These are phyloP conservation scores for Limnephilus rhombicus DNA, from an alignment of 2,888 invertebrate genomes.

Conservation along the genomic window DNA sequence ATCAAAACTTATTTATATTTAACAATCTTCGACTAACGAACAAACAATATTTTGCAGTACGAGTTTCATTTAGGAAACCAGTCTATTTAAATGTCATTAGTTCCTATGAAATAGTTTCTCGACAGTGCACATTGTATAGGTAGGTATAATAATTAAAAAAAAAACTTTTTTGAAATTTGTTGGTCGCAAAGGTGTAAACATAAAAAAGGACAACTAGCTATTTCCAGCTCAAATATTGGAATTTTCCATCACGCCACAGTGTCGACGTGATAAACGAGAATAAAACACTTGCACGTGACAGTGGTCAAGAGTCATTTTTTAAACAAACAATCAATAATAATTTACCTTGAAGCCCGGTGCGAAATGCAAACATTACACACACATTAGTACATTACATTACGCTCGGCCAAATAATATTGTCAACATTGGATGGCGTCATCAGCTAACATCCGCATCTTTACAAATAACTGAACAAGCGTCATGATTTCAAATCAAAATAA, in stretches of 20 bases:
- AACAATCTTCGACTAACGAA: background rate
- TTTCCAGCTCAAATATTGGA: background rate
- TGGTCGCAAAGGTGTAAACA: background rate
- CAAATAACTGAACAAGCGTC: background rate
- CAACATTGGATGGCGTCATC: background rate
- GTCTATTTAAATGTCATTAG: background rate
- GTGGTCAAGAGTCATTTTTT: background rate
- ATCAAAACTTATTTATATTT: background rate
- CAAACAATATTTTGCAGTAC: background rate
- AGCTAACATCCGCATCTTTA: background rate
- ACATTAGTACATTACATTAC: slow-evolving; percentile 8
- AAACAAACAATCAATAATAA: background rate
- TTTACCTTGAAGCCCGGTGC: slow-evolving; percentile 11
- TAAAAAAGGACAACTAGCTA: background rate
- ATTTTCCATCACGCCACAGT: background rate
- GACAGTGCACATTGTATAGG: background rate
- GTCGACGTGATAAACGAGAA: background rate
- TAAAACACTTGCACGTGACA: background rate
- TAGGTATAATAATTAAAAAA: too few relatives aligned
- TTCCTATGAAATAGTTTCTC: background rate
- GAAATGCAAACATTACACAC: slow-evolving; percentile 18
- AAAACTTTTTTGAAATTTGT: background rate
- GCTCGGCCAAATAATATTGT: background rate
- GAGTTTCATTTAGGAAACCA: background rate
- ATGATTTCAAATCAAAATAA: background rate